These are phyloP conservation scores for Thermophis baileyi DNA, from an alignment of 2,113 vertebrate genomes.

Conservation along the genomic window DNA sequence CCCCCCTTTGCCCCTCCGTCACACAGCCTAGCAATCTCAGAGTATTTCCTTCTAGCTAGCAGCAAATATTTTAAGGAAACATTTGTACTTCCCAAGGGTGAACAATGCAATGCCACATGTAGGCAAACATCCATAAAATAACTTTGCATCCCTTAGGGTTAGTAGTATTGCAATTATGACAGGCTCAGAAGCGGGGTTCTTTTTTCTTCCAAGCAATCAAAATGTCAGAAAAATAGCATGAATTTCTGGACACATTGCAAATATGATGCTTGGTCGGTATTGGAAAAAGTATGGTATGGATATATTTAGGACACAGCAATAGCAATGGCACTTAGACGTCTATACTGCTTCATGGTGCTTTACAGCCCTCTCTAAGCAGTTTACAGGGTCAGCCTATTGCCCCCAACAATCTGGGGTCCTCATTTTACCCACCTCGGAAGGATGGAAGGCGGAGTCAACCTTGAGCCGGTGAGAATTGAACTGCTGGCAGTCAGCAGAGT, in stretches of 20 bases:
- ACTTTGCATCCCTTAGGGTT: constrained; percentile 11
- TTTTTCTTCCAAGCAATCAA: constrained; percentile 30
- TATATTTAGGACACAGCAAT: neutral
- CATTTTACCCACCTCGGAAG: neutral
- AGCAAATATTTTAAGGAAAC: constrained; percentile 6
- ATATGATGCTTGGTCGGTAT: neutral
- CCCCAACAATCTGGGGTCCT: neutral
- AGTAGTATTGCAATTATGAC: constrained; percentile 29
- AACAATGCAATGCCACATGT: neutral
- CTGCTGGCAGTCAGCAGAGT: neutral
- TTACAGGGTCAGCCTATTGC: neutral
- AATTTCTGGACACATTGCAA: neutral
- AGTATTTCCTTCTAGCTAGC: neutral
- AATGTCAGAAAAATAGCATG: constrained; percentile 27
- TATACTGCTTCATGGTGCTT: neutral
- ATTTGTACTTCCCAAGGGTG: constrained; percentile 7
- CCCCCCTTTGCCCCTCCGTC: neutral
- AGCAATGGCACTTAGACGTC: neutral
- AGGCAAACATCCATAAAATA: constrained; percentile 11
- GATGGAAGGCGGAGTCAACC: neutral
- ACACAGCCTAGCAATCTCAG: neutral
- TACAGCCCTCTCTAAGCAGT: neutral
- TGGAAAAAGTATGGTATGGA: neutral
- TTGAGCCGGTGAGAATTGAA: neutral
- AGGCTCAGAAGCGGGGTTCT: neutral